These are phyloP conservation scores for Scalopus aquaticus DNA, from an alignment of 2,113 vertebrate genomes.

Conservation along the genomic window DNA sequence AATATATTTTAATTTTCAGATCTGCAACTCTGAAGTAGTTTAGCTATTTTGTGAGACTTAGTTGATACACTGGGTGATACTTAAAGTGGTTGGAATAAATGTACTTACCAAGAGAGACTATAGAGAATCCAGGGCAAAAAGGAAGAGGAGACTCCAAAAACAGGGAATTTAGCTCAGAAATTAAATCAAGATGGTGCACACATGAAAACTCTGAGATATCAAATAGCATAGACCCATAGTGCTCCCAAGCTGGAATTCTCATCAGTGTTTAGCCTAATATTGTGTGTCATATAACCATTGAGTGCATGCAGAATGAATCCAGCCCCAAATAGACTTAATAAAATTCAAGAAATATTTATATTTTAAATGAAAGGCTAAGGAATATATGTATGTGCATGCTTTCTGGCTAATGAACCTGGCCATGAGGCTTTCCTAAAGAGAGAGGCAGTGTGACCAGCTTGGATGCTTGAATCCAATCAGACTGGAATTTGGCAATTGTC, in stretches of 20 bases:
- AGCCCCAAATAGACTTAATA: background rate
- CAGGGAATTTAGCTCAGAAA: background rate
- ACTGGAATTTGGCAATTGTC: background rate
- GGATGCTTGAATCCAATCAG: background rate
- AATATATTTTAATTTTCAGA: background rate
- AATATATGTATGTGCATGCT: background rate
- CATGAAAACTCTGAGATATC: background rate
- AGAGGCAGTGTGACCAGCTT: too few relatives aligned
- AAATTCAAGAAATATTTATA: background rate
- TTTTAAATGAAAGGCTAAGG: background rate
- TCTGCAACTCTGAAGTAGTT: background rate
- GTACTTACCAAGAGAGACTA: background rate
- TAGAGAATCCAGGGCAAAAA: background rate
- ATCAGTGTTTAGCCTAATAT: background rate
- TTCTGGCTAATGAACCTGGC: background rate
- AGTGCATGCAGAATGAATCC: background rate
- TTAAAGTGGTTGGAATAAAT: background rate
- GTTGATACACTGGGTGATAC: background rate
- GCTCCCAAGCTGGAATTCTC: background rate
- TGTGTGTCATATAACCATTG: background rate
- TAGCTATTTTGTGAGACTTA: background rate
- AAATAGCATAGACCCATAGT: rapidly evolving
- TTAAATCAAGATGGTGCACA: background rate
- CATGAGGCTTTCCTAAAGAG: background rate
- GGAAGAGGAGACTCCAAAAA: background rate